These are phyloP conservation scores for Hycleus phaleratus DNA, from an alignment of 1,140 invertebrate species.

Conservation along the genomic window DNA sequence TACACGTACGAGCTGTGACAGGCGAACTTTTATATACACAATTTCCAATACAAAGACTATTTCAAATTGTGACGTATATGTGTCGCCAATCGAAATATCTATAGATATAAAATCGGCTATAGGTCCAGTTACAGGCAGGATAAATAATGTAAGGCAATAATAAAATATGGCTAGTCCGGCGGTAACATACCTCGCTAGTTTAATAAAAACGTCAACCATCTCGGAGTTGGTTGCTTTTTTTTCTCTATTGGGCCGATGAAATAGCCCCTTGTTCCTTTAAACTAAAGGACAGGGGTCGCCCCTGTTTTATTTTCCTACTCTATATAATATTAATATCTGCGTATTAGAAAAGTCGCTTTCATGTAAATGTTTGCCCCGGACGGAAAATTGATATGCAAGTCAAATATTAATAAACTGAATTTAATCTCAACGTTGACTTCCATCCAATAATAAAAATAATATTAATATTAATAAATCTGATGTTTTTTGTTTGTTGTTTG, in stretches of 20 bases:
- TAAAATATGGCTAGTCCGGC: constrained; percentile 34
- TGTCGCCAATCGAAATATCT: constrained; percentile 1
- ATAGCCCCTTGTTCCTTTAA: too few species aligned
- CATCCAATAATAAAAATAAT: too few species aligned
- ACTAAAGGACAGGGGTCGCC: constrained; percentile 16
- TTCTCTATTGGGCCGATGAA: too few species aligned
- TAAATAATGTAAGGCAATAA: constrained; percentile 38
- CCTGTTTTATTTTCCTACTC: constrained; percentile 19
- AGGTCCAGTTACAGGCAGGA: constrained; percentile 30
- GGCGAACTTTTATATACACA: too few species aligned
- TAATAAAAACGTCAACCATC: constrained; percentile 37
- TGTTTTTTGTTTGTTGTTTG: constrained; percentile 21
- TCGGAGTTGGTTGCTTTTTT: constrained; percentile 19
- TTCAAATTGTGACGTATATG: constrained; percentile 1
- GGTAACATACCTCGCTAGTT: constrained; percentile 31
- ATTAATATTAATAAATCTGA: too few species aligned
- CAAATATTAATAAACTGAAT: constrained; percentile 14
- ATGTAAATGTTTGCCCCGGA: constrained; percentile 25
- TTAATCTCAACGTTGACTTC: constrained; percentile 5
- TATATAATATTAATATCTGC: constrained; percentile 28
- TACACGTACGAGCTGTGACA: too few species aligned
- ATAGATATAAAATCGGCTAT: not conserved
- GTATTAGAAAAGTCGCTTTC: constrained; percentile 21
- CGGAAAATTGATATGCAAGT: constrained; percentile 21
- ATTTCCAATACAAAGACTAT: too few species aligned